Conservation (phyloP, 2,113 vertebrate species). For the Burhinus oedicnemus region DNA sequence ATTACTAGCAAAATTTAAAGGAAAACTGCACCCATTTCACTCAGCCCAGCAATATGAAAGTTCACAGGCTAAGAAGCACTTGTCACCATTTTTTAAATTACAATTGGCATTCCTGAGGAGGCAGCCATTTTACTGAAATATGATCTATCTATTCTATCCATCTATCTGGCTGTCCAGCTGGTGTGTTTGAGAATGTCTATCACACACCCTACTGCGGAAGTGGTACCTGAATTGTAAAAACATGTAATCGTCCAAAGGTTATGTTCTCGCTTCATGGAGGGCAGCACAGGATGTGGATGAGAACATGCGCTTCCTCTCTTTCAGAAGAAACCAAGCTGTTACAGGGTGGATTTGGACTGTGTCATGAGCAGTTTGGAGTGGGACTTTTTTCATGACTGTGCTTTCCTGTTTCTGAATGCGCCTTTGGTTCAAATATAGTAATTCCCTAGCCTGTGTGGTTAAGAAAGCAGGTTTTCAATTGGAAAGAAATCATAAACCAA, state of each 20-base stretch:
- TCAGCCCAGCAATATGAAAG: slow-evolving; percentile 45
- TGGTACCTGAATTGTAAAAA: not conserved
- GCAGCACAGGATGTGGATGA: not conserved
- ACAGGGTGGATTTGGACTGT: not conserved
- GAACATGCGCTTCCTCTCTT: rapidly evolving
- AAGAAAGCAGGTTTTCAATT: not conserved
- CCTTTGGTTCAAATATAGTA: not conserved
- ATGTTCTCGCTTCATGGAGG: rapidly evolving
- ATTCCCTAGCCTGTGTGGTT: not conserved
- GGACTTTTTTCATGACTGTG: not conserved
- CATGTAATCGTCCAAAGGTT: not conserved
- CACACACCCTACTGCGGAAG: not conserved
- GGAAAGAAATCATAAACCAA: not conserved
- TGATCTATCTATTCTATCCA: slow-evolving; percentile 21
- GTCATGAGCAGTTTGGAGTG: not conserved
- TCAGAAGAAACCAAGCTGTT: not conserved
- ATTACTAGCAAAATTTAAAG: slow-evolving; percentile 63
- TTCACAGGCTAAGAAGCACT: slow-evolving; percentile 66
- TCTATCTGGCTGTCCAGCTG: not conserved
- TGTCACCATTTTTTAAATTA: slow-evolving; percentile 57
- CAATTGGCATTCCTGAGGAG: slow-evolving; percentile 55
- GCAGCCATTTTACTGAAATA: slow-evolving; percentile 43
- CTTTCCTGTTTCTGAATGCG: not conserved
- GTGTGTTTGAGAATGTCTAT: not conserved
- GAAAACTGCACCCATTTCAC: slow-evolving; percentile 37